Evolutionary conservation across 2,888 invertebrate species (phyloP), one percentile per base, ranked within the genome.

Genomic region (Pollenia griseotomentosa): DNA sequence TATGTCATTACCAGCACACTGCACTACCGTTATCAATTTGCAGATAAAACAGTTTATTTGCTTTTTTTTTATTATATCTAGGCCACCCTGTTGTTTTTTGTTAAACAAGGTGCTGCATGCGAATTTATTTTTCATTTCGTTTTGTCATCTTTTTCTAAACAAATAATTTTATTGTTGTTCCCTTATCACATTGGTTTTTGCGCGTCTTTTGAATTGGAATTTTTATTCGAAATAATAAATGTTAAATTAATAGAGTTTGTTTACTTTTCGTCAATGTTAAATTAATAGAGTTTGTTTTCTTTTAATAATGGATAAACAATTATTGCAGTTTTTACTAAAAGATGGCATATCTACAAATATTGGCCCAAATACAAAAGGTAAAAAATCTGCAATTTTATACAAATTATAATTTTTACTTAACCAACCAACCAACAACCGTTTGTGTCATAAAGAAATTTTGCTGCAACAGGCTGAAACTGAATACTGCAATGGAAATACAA

Each of bases 391-490:
- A 23, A 33, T 59, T 2, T 11, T 12, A 12, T 16, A 3, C 2
- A 42, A 14, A 19, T 10, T 55, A 9, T 16, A 0, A 33, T 33
- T 33, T 33, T 33, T 33, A 33, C 33, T 33, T 33, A 33, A 33
- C 33, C 33, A 33, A 33, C 33, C 33, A 2, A 2, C 0, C 33
- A 1, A 33, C 33, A 33, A 33, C 33, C 33, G 6, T 33, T 33
- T 16, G 16, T 16, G n/a, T 2, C 66, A 4, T 88, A 12, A 86
- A 90, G 90, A 91, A 85, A 82, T 90, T 9, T 82, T 90, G 1
- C 82, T 93, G 46, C 86, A 91, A 48, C 90, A 91, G n/a, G 92
- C 92, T 6, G 92, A 91, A 48, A 90, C 90, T 48, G 92, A 92
- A 44, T 93, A 90, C 70, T 80, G 86, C 5, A 90, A 90, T 81